Percentiles rank a stretch among this genome's conserved stretches.
These are phyloP conservation scores for Orthosia gothica DNA, from an alignment of 2,888 invertebrate species.

Conservation along the genomic window DNA sequence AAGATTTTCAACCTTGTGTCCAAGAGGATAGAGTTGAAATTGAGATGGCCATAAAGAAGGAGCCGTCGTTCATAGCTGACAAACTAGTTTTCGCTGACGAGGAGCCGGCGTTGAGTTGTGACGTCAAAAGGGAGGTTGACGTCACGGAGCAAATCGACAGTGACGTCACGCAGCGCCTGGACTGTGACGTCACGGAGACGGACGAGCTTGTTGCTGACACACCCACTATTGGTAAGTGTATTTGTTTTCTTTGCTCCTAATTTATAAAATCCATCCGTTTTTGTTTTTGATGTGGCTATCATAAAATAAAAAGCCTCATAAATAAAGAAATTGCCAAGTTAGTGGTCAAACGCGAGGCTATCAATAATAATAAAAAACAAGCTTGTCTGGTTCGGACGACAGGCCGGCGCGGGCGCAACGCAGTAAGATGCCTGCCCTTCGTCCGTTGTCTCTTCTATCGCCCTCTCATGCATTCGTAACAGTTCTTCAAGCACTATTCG, in stretches of 20 bases:
- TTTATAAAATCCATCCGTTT: too few species aligned
- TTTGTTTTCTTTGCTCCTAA: background rate
- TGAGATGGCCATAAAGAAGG: background rate
- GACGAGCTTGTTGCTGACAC: background rate
- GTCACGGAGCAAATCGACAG: background rate
- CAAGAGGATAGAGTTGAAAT: background rate
- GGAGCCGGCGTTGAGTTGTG: background rate
- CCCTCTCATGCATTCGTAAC: too few species aligned
- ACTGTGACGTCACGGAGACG: background rate
- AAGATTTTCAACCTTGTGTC: slow-evolving; percentile 24
- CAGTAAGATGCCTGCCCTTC: too few species aligned
- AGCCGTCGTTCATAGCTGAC: slow-evolving; percentile 8
- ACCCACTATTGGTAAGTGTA: slow-evolving; percentile 24
- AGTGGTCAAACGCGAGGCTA: too few species aligned
- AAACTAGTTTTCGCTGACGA: slow-evolving; percentile 45
- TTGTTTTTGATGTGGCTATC: too few species aligned
- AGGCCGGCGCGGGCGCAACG: too few species aligned
- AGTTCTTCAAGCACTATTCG: too few species aligned
- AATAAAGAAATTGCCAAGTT: too few species aligned
- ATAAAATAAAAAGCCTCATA: too few species aligned
- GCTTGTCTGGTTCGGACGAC: too few species aligned
- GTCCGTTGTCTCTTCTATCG: too few species aligned
- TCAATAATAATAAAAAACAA: too few species aligned
- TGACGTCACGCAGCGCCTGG: slow-evolving; percentile 13
- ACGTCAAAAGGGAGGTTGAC: slow-evolving; percentile 7